phyloP scores from a whole-genome alignment of 2,888 invertebrate species.

The Priocnemis perturbator region DNA sequence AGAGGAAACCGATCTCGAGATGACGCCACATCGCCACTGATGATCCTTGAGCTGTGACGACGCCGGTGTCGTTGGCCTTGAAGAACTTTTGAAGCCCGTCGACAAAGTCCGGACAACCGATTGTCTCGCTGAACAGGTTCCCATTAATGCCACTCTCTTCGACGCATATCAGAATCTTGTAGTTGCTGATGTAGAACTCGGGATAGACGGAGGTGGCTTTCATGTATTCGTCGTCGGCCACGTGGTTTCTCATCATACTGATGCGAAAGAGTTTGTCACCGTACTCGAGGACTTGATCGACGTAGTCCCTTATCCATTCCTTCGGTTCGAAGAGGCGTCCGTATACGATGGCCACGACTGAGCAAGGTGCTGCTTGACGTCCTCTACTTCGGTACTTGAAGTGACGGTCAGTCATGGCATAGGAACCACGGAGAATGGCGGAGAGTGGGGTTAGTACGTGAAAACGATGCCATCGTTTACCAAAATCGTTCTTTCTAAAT shows the following conservation, averaged over 20 bases:
- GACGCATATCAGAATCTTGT: slow-evolving; percentile 61
- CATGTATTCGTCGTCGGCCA: slow-evolving; percentile 56
- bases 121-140: slow-evolving; percentile 59
- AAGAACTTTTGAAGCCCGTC: slow-evolving; percentile 74
- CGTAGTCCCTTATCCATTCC: slow-evolving; percentile 57
- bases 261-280: slow-evolving; percentile 65
- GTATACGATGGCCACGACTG: slow-evolving; percentile 61
- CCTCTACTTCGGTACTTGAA: slow-evolving; percentile 66
- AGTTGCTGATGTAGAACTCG: slow-evolving; percentile 66
- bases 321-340: slow-evolving; percentile 61
- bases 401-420: slow-evolving; percentile 57
- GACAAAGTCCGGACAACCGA: slow-evolving; percentile 60
- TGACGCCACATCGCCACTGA: slow-evolving; percentile 79
- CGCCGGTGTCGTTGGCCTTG: slow-evolving; percentile 72
- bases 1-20: slow-evolving; percentile 74
- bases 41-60: slow-evolving; percentile 78
- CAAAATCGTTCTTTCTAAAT: slow-evolving; percentile 4
- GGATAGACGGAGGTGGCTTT: slow-evolving; percentile 55
- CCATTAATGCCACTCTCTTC: slow-evolving; percentile 60
- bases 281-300: slow-evolving; percentile 60
- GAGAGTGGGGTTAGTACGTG: slow-evolving; percentile 48
- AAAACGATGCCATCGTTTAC: slow-evolving; percentile 60
- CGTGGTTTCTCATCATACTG: slow-evolving; percentile 52
- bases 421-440: slow-evolving; percentile 61
- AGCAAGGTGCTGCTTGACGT: slow-evolving; percentile 60